Base-by-base conservation (phyloP, 1,140 invertebrate species). In the Sipha flava region DNA sequence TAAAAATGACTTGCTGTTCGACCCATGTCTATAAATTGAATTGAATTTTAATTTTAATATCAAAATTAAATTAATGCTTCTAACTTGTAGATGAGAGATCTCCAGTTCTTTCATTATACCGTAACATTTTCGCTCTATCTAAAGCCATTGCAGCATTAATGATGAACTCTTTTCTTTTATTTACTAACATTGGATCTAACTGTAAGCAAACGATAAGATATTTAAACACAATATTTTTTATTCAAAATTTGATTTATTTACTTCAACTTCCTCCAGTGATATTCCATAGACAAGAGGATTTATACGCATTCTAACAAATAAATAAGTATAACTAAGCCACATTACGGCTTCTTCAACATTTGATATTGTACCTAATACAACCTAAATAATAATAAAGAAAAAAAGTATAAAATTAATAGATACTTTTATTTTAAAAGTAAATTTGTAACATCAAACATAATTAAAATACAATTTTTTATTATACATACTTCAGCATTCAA, bases 251-350 rank as follows among this genome's bases (percentile, higher is more conserved):
- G 16, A 72, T 80, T 18, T 23, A 81, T 80, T 82, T 84, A 89
- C 88, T 84, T 85, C 83, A 0, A 93, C 86, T 70, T 91, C 89
- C 31, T 87, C 85, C 83, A 91, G 91, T 23, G 90, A 89, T 40
- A 98, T 89, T 5, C 96, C 96, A 86, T 98, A 98, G 0, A 91
- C 93, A 82, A 94, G 90, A 21, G 95, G 96, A 89, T 99, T 99
- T 66, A 93, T 90, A 82, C 91, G 89, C 92, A 99, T 98, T 83
- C 98, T 89, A 1, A 98, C 93, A 87, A 92, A 97, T 3, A 99
- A 86, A 86, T 99, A 99, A 0, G 97, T 98, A 83, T 98, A 99
- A 84, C 94, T 96, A 0, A 99, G 86, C 98, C 98, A 99, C 85
- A 96, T 92, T 1, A 99, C 93, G 1, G 96, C 98, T 87, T 99